Base-by-base conservation (phyloP, 2,113 vertebrate species). In the Cephalopholis sonnerati region DNA sequence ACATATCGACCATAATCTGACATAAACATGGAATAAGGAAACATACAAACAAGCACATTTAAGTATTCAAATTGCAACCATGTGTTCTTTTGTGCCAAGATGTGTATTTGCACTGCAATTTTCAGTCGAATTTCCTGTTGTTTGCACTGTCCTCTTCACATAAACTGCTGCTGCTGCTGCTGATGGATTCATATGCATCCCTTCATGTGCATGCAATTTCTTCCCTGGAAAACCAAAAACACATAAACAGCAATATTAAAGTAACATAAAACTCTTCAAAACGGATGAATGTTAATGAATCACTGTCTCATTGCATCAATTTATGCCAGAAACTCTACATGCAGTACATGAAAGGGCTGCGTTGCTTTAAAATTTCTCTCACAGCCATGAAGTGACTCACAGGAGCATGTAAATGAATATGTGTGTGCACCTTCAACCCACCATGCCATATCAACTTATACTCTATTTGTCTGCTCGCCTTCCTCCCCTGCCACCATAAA, bases 401-500 rank as follows among this genome's bases (percentile, higher is more conserved):
- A 64, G 74, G 7, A 58, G n/a, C 16, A 67, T 62, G 54, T 36
- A 17, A 65, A 65, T 74, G 2, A 5, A 9, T 55, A 17, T 22
- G n/a, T 68, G 48, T 32, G 46, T 17, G 27, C 22, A 78, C 68
- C 61, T 46, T 86, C 50, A 78, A 69, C 53, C 75, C 59, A 53
- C 41, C 53, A 53, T 59, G 58, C 63, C 29, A 44, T 51, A 84
- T 87, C 73, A 89, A 84, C 55, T 81, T 89, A 75, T 62, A 79
- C 13, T 59, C 74, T 78, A 74, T 86, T 75, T 86, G 90, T 86
- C 91, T 91, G 82, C 79, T 76, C 27, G 54, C 71, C 65, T 91
- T 88, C 92, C 90, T 91, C 86, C 55, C 73, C 80, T 72, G 71
- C 67, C 85, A 89, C 86, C 84, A 74, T 68, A 87, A 91, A 92